Percentiles rank a stretch among this genome's conserved stretches.
phyloP scores from a whole-genome alignment of 64 coral and sea anemone genomes.

The Montipora capricornis region DNA sequence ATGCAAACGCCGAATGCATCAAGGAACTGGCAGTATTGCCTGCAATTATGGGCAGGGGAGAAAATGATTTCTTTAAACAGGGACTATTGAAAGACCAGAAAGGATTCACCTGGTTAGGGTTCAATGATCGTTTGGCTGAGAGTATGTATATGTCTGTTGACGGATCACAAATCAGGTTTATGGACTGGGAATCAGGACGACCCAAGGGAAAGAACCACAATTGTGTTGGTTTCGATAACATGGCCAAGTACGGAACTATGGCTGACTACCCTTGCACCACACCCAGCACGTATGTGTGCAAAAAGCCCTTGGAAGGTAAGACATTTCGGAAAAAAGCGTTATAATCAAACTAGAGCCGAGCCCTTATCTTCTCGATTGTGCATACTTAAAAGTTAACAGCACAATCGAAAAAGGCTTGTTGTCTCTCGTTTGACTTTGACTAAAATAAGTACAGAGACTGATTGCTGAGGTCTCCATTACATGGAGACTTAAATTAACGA shows the following conservation, averaged over 20 bases:
- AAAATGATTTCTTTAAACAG: slow-evolving; percentile 46
- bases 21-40: slow-evolving; percentile 61
- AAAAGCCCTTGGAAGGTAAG: slow-evolving; percentile 88
- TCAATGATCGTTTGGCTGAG: slow-evolving; percentile 62
- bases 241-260: slow-evolving; percentile 77
- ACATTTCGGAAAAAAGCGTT: not conserved
- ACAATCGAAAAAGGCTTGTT: too few relatives aligned
- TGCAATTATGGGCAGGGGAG: not conserved
- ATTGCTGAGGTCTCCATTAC: too few relatives aligned
- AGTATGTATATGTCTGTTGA: slow-evolving; percentile 74
- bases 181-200: slow-evolving; percentile 86
- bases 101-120: slow-evolving; percentile 30
- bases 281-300: slow-evolving; percentile 72
- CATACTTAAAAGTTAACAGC: too few relatives aligned
- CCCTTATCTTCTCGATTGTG: too few relatives aligned
- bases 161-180: slow-evolving; percentile 51
- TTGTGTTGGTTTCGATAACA: slow-evolving; percentile 65
- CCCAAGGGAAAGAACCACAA: slow-evolving; percentile 83
- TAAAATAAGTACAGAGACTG: too few relatives aligned
- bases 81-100: slow-evolving; percentile 28
- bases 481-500: too few relatives aligned
- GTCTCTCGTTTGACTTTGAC: too few relatives aligned
- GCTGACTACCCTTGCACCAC: slow-evolving; percentile 84
- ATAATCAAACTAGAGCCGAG: not conserved
- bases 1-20: slow-evolving; percentile 40